Base-by-base conservation (phyloP, 2,797 vertebrate genomes). In the Coreius guichenoti region DNA sequence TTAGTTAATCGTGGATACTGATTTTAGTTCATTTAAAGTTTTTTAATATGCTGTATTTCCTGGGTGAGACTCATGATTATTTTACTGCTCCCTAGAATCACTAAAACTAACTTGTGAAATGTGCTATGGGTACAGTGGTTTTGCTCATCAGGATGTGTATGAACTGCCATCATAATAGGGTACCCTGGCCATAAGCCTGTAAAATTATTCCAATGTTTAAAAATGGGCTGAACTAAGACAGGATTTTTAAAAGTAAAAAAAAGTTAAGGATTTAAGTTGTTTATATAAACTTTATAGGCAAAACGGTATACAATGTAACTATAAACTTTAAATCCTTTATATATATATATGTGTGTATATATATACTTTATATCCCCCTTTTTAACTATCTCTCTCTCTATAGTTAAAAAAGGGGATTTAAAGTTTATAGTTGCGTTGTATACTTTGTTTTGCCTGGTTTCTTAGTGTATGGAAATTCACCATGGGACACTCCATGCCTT, bases 331-430 rank as follows among this genome's bases (percentile, higher is more conserved):
- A 33, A 33, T 33, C 33, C 33, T 33, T 4, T 4, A 3, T 33
- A 33, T 33, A 0, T 51, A 17, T 7, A 12, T 3, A 11, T 12
- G 0, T 51, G 0, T 51, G 1, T 51, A 2, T 47, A 0, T 14
- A 47, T 17, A 49, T 8, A 8, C 39, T 39, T 39, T 39, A 39
- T 9, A 39, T 39, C 39, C 39, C 5, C 8, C 8, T 39, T 36
- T 7, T 36, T 39, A 39, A 39, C 33, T 36, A 3, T 33, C 36
- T 8, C 36, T 36, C 33, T 36, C 33, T 36, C 33, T n/a, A n/a
- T n/a, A n/a, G n/a, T n/a, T n/a, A n/a, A 19, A 56, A n/a, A 39
- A 5, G 19, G 33, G 9, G 4, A 39, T 69, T 39, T 5, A 23
- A 69, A 39, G 9, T 12, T 6, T 21, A 23, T 68, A 23, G 9